These are phyloP conservation scores for Acinonyx jubatus DNA, from an alignment of 2,113 vertebrate genomes.

Conservation along the genomic window DNA sequence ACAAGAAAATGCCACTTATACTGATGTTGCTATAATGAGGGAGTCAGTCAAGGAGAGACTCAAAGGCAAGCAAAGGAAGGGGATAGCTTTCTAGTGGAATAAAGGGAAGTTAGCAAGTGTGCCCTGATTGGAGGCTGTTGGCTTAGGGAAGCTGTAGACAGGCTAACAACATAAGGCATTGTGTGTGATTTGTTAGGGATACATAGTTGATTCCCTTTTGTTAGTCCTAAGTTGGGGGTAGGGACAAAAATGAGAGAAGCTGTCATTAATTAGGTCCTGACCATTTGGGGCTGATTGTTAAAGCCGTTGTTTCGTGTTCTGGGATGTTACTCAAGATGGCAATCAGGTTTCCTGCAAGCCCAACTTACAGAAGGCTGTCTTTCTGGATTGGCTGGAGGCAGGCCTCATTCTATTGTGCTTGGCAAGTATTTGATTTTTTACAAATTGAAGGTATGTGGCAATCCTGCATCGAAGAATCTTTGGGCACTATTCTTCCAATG, in stretches of 20 bases:
- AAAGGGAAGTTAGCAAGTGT: neutral
- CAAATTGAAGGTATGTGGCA: neutral
- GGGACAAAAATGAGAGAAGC: neutral
- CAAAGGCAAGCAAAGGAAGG: neutral
- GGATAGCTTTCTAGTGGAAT: neutral
- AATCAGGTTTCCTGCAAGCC: neutral
- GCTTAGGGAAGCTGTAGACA: rapidly evolving
- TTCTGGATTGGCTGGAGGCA: neutral
- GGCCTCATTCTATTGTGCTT: neutral
- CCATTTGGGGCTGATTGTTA: neutral
- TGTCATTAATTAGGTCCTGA: neutral
- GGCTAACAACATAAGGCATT: neutral
- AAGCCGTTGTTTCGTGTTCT: neutral
- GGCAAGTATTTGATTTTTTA: neutral
- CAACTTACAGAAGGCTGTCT: neutral
- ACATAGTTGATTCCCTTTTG: neutral
- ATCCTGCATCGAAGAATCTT: neutral
- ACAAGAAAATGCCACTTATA: neutral
- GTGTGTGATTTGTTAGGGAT: neutral
- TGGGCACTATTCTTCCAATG: neutral
- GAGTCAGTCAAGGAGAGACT: neutral
- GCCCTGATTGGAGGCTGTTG: neutral
- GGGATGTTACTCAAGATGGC: neutral
- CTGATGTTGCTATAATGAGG: neutral
- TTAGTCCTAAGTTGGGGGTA: neutral